phyloP scores from a whole-genome alignment of 1,140 invertebrate species.

The Drosophila parvula region DNA sequence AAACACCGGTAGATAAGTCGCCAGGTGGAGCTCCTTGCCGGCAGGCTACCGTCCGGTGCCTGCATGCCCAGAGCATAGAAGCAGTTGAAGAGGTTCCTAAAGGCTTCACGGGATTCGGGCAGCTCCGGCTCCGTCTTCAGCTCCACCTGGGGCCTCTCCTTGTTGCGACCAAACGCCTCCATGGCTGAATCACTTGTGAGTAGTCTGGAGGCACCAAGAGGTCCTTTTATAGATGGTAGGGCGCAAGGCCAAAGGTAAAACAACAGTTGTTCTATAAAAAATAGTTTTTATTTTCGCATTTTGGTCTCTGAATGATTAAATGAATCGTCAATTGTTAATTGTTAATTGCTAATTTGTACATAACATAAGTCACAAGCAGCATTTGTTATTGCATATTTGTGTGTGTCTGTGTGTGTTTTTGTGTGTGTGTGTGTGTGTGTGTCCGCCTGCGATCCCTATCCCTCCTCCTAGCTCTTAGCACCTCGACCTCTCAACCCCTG shows the following conservation, averaged over 20 bases:
- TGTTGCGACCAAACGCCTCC: not conserved
- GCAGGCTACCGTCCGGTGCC: constrained; percentile 38
- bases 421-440: not conserved
- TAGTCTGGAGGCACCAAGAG: accelerated
- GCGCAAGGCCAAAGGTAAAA: not conserved
- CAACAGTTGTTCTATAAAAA: constrained; percentile 57
- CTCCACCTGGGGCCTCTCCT: not conserved
- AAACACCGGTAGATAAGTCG: constrained; percentile 18
- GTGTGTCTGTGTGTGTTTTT: constrained; percentile 23
- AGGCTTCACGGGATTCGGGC: constrained; percentile 29
- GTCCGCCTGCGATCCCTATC: not conserved
- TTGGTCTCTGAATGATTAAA: constrained; percentile 69
- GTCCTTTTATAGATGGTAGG: constrained; percentile 33
- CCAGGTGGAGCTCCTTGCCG: constrained; percentile 19
- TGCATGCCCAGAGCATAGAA: constrained; percentile 47
- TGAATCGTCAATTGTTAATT: constrained; percentile 69
- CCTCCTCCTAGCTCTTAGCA: not conserved
- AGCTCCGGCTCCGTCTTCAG: not conserved
- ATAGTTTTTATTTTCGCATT: constrained; percentile 58
- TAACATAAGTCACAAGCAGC: constrained; percentile 79
- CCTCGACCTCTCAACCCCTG: not conserved
- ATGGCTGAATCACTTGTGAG: constrained; percentile 18
- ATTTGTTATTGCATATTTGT: constrained; percentile 71
- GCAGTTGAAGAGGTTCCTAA: constrained; percentile 42
- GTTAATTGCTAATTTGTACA: constrained; percentile 81